Evolutionary conservation across 2,797 vertebrate genomes (phyloP), one percentile per base, ranked within the genome.

Genomic region (Hipposideros larvatus): DNA sequence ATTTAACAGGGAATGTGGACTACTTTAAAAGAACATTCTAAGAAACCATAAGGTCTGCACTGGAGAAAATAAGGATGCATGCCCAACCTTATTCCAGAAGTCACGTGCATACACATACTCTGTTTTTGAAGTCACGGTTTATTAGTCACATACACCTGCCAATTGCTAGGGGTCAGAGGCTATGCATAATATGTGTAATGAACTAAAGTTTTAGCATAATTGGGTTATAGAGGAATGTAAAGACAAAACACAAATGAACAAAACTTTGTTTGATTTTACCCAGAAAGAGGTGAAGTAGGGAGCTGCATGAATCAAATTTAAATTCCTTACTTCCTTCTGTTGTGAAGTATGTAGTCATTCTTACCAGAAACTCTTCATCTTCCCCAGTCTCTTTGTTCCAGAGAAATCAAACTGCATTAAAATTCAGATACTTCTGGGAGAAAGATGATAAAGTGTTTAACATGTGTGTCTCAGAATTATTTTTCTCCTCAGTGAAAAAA

Each of bases 361-460:
- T 87, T 61, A 70, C 57, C n/a, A 95, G 75, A 96, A 94, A 77
- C 5, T 16, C 63, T 70, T 73, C 34, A 55, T 51, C n/a, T 84
- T 91, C 68, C 22, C 7, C 41, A 37, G 22, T 80, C 24, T 90
- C 59, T 87, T 57, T 90, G 68, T 90, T n/a, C 63, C 22, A 93
- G 65, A 96, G 82, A 95, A 91, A 77, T 43, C 34, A 75, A 96
- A 91, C 92, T 77, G 83, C 85, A 91, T 66, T 87, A 57, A 73
- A 73, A 80, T 94, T 68, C 85, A 97, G 95, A 93, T 92, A 82
- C 79, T 82, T 84, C 70, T 55, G 92, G 83, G 77, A 94, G 74
- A 80, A 96, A 65, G 57, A 55, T 80, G 59, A 51, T 59, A 28
- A 77, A 43, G 16, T 19, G 13, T 63, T 85, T 68, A 74, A 6